phyloP scores from a whole-genome alignment of 2,888 invertebrate species.

The Plebejus anna region DNA sequence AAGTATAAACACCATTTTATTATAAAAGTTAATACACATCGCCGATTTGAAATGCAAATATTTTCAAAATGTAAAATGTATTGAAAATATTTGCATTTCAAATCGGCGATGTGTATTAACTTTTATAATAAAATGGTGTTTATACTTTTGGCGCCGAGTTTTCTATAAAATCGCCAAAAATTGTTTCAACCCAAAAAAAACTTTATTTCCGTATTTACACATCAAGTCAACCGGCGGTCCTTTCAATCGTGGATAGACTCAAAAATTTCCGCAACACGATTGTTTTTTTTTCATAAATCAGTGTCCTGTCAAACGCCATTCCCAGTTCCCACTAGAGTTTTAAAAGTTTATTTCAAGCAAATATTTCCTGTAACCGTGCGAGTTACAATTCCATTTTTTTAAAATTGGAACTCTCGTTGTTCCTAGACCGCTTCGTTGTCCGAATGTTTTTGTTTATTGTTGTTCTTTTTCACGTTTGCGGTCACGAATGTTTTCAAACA shows the following conservation, averaged over 20 bases:
- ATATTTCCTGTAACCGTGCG: slow-evolving; percentile 12
- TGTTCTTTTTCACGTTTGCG: slow-evolving; percentile 13
- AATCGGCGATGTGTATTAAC: background rate
- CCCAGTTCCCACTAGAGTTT: slow-evolving; percentile 7
- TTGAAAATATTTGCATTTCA: background rate
- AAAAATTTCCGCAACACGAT: background rate
- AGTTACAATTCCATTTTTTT: slow-evolving; percentile 20
- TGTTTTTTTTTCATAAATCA: slow-evolving; percentile 12
- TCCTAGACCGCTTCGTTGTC: background rate
- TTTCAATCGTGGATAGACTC: background rate
- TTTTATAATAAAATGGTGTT: background rate
- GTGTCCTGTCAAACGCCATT: slow-evolving; percentile 24
- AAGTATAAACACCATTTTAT: background rate
- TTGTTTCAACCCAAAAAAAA: no score
- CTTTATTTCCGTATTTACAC: background rate
- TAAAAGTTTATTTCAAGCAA: slow-evolving; percentile 21
- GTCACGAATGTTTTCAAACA: background rate
- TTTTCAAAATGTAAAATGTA: background rate
- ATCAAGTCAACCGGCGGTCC: background rate
- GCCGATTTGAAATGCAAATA: background rate
- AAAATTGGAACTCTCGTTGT: slow-evolving; percentile 4
- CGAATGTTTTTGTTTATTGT: slow-evolving; percentile 16
- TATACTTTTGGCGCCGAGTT: background rate
- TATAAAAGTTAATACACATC: background rate
- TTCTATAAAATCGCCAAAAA: background rate